phyloP scores from a whole-genome alignment of 30 jellyfish, hydroid and myxozoan species.

The Aurelia sp. region DNA sequence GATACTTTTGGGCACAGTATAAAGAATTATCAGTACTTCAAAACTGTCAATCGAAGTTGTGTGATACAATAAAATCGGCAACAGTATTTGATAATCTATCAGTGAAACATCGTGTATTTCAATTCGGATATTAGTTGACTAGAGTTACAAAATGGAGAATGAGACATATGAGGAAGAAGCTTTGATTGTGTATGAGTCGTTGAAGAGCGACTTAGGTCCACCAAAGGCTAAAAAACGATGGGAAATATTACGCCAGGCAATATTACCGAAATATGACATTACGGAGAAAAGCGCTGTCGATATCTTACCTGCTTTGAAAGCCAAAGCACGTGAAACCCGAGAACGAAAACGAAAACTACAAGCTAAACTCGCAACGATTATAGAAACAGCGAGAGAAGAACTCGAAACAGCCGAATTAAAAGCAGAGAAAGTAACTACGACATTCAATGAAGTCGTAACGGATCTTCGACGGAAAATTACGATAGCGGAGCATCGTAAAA shows the following conservation, averaged over 20 bases:
- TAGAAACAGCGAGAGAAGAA: constrained; percentile 48
- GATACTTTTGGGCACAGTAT: no score
- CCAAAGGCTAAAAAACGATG: constrained; percentile 31
- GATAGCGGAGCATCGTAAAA: constrained; percentile 60
- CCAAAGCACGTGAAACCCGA: constrained; percentile 5
- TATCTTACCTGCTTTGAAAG: constrained; percentile 9
- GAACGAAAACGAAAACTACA: constrained; percentile 20
- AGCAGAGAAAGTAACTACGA: constrained; percentile 42
- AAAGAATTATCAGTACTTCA: no score
- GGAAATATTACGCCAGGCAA: constrained; percentile 39
- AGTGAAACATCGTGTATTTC: no score
- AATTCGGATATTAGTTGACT: no score
- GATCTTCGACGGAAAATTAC: constrained; percentile 41
- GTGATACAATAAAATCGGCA: no score
- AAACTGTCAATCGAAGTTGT: no score
- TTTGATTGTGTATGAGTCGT: background rate
- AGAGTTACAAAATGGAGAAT: no score
- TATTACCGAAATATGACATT: background rate
- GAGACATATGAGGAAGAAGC: background rate
- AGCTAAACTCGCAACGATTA: constrained; percentile 17
- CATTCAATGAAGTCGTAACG: constrained; percentile 28
- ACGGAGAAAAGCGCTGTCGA: background rate
- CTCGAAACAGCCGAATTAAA: constrained; percentile 50
- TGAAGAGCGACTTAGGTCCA: background rate
- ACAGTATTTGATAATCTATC: no score